Base-by-base conservation (phyloP, 2,113 vertebrate species). In the Sphaerodactylus townsendi region DNA sequence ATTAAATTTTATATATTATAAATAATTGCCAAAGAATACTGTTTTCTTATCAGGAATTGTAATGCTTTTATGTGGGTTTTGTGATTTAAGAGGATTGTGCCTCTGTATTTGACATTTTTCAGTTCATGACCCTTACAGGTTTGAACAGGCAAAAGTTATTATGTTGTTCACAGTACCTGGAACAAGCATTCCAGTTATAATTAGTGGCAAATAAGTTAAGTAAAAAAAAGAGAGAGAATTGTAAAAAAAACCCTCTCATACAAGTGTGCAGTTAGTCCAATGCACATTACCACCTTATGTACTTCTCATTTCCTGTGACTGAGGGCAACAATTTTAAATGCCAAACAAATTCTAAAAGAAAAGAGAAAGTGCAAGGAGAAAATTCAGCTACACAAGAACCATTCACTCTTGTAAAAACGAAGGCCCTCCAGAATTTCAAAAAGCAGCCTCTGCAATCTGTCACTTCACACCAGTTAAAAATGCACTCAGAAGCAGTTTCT, bases 331-430 rank as follows among this genome's bases (percentile, higher is more conserved):
- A 78, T 72, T 69, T 33, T 79, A 68, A 85, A 46, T 85, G 50
- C 66, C 53, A 62, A 82, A 85, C 76, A 72, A 48, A 66, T 62
- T 84, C 75, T 92, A 48, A 44, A 15, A 83, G 79, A 78, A 87
- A 79, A 66, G 76, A 15, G 53, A 90, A 73, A 70, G 33, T 37
- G 25, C 1, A 39, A 74, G 82, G 79, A 69, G 69, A 88, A 65
- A 78, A 72, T 85, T 91, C 82, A 91, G 78, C 88, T 91, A 89
- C 76, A 85, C 53, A 35, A 91, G 84, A 88, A 65, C 48, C 68
- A 86, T 90, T 93, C 84, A 62, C 82, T 89, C 82, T 93, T 89
- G 85, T 84, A 89, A 86, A 62, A 92, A 90, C 82, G n/a, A 79
- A 59, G 93, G 90, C 85, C 86, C 82, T 50, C 68, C 86, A 89